Percentiles rank a stretch among this genome's conserved stretches.
These are phyloP conservation scores for Drosophila pullipes DNA, from an alignment of 2,888 invertebrate species.

Conservation along the genomic window DNA sequence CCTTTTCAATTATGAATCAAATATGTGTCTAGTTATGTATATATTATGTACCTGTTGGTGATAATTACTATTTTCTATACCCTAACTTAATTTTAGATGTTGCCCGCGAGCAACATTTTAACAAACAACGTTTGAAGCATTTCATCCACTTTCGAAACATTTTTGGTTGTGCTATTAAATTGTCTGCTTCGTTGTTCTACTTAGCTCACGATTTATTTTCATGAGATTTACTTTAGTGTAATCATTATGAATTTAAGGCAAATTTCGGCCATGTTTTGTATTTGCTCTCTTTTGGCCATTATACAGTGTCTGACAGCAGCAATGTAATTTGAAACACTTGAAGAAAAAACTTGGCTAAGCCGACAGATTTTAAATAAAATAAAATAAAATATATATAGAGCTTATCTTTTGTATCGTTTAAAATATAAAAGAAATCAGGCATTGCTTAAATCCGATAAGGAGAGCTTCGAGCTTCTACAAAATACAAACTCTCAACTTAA, in stretches of 20 bases:
- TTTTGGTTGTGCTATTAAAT: constrained; percentile 10
- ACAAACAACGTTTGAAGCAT: not conserved
- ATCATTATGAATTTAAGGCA: constrained; percentile 35
- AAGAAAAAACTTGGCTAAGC: constrained; percentile 9
- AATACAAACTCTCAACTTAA: not conserved
- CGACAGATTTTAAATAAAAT: not conserved
- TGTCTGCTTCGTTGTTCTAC: constrained; percentile 12
- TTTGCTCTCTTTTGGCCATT: constrained; percentile 14
- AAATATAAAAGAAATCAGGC: not conserved
- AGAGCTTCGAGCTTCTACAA: not conserved
- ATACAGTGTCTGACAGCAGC: constrained; percentile 15
- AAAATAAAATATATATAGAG: too few species aligned
- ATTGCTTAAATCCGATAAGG: not conserved
- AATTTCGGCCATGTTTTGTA: constrained; percentile 31
- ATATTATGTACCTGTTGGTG: not conserved
- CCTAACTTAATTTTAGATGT: not conserved
- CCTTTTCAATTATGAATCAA: not conserved
- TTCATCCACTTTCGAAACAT: not conserved
- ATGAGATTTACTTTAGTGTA: constrained; percentile 12
- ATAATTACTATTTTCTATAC: not conserved
- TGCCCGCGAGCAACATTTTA: not conserved
- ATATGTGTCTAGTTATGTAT: not conserved
- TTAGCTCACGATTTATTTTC: constrained; percentile 16
- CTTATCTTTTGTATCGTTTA: not conserved
- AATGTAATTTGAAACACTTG: constrained; percentile 43